Base-by-base conservation (phyloP, 2,888 invertebrate species). In the Clostera curtula region DNA sequence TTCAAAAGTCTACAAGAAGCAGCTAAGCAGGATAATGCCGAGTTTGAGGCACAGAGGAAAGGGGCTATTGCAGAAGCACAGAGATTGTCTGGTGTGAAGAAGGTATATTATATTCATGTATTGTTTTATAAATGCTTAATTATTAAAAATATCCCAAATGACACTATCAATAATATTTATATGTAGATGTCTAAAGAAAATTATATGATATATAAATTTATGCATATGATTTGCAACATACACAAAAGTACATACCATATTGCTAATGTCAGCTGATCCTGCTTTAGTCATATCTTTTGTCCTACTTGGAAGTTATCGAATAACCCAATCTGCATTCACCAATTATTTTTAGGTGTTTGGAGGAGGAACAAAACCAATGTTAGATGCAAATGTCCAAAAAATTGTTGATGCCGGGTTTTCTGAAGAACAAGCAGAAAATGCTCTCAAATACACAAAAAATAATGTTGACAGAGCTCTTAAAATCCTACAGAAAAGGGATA, bases 11-110 rank as follows among this genome's bases (percentile, higher is more conserved):
- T 92, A 12, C 82, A 82, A 33, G 84, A 82, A 25, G 86, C 86
- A 26, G 74, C 79, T 5, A 89, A 89, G 59, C 88, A 91, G 29
- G 92, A 92, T 40, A 90, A 93, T 68, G 88, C 88, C 1, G 95
- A 95, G 60, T 97, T 97, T 79, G 94, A 95, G 59, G 88, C 90
- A n/a, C 94, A 94, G 66, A 86, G 96, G 33, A 92, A 92, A 60
- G 95, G 93, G 40, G 95, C 94, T 0, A 96, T 97, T 51, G 94
- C 95, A 7, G 95, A 94, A 62, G 95, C 94, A 16, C 88, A 92
- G 22, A 90, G 91, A 50, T 48, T 85, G 4, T 74, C 85, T 13
- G 87, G 85, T 14, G 83, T 83, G 7, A 88, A 85, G 47, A 88
- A 88, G 68, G 86, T 82, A 59, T 27, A 11, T 7, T 5, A 2